Conservation (phyloP, 2,797 vertebrate species). For the Halcyon smyrnensis region DNA sequence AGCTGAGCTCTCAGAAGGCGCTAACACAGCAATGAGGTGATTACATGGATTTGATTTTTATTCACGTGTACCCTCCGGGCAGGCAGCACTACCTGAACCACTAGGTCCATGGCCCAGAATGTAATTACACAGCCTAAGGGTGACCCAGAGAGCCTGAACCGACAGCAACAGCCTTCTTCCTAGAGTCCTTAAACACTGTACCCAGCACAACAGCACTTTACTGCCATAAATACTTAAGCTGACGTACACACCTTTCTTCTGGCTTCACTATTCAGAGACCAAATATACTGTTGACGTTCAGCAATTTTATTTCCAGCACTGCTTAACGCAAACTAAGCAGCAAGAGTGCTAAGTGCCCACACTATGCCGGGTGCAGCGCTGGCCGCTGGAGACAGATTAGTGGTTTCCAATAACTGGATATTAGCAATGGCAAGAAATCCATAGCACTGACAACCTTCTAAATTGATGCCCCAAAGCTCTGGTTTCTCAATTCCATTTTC, state of each 20-base stretch:
- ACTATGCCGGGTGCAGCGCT: not conserved
- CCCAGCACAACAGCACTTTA: not conserved
- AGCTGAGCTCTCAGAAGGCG: not conserved
- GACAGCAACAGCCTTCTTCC: not conserved
- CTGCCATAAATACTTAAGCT: not conserved
- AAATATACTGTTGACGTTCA: not conserved
- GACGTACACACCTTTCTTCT: not conserved
- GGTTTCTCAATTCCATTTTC: not conserved
- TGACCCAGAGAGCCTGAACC: not conserved
- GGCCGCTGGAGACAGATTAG: not conserved
- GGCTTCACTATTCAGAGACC: not conserved
- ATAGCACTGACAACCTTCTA: not conserved
- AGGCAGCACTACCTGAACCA: not conserved
- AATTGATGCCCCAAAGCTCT: conserved; percentile 31
- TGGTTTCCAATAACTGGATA: conserved; percentile 32
- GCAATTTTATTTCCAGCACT: conserved; percentile 6
- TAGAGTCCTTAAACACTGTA: not conserved
- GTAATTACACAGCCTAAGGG: not conserved
- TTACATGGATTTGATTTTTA: not conserved
- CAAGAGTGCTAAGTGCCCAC: not conserved
- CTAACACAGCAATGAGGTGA: rapidly evolving
- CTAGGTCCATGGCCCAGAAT: not conserved
- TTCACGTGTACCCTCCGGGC: not conserved
- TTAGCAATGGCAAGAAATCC: conserved; percentile 16
- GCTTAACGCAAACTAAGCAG: not conserved